Percentiles rank a stretch among this genome's conserved stretches.
Evolutionary conservation across 2,113 vertebrate species (phyloP).

Genomic region (Petaurus breviceps): DNA sequence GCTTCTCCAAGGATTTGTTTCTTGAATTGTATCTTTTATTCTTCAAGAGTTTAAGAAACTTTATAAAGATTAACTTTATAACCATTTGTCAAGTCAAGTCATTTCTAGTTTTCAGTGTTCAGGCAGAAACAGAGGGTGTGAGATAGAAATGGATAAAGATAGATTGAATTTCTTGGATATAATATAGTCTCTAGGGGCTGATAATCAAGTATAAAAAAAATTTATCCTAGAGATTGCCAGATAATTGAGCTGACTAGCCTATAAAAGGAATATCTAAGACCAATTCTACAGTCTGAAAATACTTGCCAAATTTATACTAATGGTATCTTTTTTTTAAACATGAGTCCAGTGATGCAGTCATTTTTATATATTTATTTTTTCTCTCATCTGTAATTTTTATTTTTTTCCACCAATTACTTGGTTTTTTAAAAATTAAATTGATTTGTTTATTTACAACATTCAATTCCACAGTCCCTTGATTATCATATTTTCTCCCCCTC

Average conservation of each 20-base stretch:
- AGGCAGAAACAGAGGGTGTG: not conserved
- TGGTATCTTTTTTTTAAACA: not conserved
- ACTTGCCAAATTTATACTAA: not conserved
- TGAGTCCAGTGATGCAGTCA: not conserved
- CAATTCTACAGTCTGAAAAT: not conserved
- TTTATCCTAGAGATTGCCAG: not conserved
- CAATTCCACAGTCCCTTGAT: no score
- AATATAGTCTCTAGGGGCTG: not conserved
- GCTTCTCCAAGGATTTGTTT: not conserved
- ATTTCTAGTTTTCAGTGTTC: conserved; percentile 30
- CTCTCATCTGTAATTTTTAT: not conserved
- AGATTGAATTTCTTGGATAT: not conserved
- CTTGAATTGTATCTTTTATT: not conserved
- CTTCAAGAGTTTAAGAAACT: not conserved
- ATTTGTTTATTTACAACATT: no score
- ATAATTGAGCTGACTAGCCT: not conserved
- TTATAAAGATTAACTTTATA: not conserved
- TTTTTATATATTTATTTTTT: not conserved
- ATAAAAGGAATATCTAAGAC: not conserved
- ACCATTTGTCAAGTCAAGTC: not conserved
- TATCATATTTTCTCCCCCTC: no score
- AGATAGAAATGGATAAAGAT: not conserved
- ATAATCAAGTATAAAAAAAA: not conserved
- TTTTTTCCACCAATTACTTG: no score
- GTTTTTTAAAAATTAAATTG: no score